These are phyloP conservation scores for Lycaon pictus DNA, from an alignment of 2,113 vertebrate genomes.

Conservation along the genomic window DNA sequence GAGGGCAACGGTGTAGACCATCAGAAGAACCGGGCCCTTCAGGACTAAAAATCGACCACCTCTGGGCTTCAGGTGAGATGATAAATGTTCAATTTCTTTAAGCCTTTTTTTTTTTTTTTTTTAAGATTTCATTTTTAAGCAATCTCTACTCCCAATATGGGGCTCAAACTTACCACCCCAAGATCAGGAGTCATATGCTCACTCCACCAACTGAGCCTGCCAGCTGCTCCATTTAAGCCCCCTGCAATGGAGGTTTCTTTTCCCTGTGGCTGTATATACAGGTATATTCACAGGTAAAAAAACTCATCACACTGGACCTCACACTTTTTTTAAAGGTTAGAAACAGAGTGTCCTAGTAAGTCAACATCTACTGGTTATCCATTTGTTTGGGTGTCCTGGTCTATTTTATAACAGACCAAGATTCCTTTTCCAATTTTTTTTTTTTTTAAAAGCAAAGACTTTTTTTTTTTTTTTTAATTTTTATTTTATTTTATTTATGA, in stretches of 20 bases:
- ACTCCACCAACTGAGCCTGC: not conserved
- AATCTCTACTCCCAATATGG: not conserved
- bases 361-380: not conserved
- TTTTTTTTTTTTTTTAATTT: no score
- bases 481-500: no score
- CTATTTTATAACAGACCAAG: not conserved
- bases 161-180: not conserved
- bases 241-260: not conserved
- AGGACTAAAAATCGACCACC: accelerated
- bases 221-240: not conserved
- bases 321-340: not conserved
- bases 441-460: no score
- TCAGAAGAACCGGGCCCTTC: accelerated
- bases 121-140: not conserved
- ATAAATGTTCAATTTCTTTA: not conserved
- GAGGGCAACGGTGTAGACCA: not conserved
- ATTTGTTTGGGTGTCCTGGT: not conserved
- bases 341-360: not conserved
- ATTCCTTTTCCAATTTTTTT: not conserved
- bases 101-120: not conserved
- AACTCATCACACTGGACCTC: not conserved
- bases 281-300: not conserved
- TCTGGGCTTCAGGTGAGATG: not conserved
- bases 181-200: accelerated
- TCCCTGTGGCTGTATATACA: not conserved